Evolutionary conservation across 1,140 invertebrate species (phyloP), one percentile per base, ranked within the genome.

Genomic region (Dendroctonus valens): DNA sequence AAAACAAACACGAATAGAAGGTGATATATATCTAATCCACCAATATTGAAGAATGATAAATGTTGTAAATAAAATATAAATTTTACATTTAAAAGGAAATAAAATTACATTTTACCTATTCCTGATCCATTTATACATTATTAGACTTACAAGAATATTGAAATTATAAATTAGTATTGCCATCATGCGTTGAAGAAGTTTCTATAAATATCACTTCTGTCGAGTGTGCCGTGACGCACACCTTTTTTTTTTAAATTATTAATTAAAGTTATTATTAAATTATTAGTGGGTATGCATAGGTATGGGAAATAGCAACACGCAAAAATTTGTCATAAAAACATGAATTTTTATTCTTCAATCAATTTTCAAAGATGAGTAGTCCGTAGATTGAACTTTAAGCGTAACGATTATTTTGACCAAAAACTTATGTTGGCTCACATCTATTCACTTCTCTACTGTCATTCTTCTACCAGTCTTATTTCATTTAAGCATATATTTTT

Each of bases 381-480:
- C 69, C 69, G 26, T 73, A 63, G 52, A 68, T 75, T 74, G 71
- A 74, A 75, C 71, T 72, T 72, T 73, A 75, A 69, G 59, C 59
- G 59, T 61, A 61, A 61, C 59, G 52, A 51, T 61, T 40, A 15
- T 58, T 61, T 59, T 52, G 48, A 61, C 59, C 59, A 52, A 61
- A 61, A 61, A 61, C 49, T 41, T 61, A 52, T 67, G 63, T 66
- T 68, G 67, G 55, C 72, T 64, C 66, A 64, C 66, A 71, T 75
- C 71, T 75, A 71, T 75, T 73, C 73, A 74, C 74, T 69, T 70
- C 70, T 70, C 72, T 72, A 73, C 59, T 74, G 73, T 73, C 73
- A 73, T 72, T 69, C 70, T 70, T 75, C 71, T 57, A 73, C 67
- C 74, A 75, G 74, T 75, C 74, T 75, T 75, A 72, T 75, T 71